phyloP scores from a whole-genome alignment of 2,113 vertebrate species.

The Pongo pygmaeus region DNA sequence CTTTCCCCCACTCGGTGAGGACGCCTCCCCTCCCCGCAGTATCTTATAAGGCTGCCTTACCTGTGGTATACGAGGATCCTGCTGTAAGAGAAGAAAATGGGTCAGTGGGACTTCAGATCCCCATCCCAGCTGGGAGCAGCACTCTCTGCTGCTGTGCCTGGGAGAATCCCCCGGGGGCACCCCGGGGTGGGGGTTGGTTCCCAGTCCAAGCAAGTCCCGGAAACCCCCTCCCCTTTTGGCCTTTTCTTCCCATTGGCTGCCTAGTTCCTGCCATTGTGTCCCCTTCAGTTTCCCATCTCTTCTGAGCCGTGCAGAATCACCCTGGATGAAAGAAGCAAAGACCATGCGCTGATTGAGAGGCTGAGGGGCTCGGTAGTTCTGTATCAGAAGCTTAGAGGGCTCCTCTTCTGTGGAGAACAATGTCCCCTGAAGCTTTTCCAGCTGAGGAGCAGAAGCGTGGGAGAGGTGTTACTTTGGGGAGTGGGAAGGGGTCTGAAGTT shows the following conservation, averaged over 20 bases:
- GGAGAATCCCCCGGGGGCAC: background rate
- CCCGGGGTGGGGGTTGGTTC: background rate
- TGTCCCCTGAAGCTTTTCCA: conserved; percentile 80
- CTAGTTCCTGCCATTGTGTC: background rate
- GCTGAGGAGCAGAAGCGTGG: conserved; percentile 61
- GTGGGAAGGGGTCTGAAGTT: background rate
- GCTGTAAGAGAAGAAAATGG: conserved; percentile 56
- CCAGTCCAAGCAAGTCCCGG: background rate
- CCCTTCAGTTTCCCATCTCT: background rate
- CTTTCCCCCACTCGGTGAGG: background rate
- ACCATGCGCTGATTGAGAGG: conserved; percentile 79
- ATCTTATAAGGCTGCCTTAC: conserved; percentile 30
- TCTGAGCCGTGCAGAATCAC: conserved; percentile 24
- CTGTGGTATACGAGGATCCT: conserved; percentile 58
- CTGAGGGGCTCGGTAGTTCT: conserved; percentile 80
- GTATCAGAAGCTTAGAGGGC: conserved; percentile 17
- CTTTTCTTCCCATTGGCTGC: background rate
- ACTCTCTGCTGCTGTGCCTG: background rate
- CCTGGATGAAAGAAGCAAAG: conserved; percentile 75
- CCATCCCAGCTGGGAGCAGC: background rate
- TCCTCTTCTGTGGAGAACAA: conserved; percentile 67
- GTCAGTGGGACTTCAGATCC: conserved; percentile 17
- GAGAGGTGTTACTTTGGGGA: background rate
- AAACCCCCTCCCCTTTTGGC: background rate
- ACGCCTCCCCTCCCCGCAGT: rapidly evolving